Percentiles rank a stretch among this genome's conserved stretches.
These are phyloP conservation scores for Umimayanthus chanpuru DNA, from an alignment of 92 coral and sea anemone species.

Conservation along the genomic window DNA sequence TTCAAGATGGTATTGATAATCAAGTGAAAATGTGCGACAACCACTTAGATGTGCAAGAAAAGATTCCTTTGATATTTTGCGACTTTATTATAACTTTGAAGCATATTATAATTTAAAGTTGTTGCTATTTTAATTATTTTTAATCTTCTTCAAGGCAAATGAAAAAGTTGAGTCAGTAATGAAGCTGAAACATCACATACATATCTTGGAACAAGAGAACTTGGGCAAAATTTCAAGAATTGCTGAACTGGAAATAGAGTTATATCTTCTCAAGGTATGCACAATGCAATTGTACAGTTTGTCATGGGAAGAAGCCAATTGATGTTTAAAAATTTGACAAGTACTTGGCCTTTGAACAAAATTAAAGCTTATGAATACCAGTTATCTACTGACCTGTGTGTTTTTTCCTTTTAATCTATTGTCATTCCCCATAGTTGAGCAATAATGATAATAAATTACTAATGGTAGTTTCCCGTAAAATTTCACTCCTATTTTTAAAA, in stretches of 20 bases:
- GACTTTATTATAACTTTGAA: too few relatives aligned
- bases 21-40: too few relatives aligned
- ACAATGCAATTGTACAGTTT: background rate
- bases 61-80: too few relatives aligned
- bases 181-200: conserved; percentile 76
- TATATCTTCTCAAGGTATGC: conserved; percentile 78
- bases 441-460: too few relatives aligned
- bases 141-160: conserved; percentile 32
- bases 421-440: too few relatives aligned
- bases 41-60: too few relatives aligned
- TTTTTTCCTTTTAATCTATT: too few relatives aligned
- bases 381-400: too few relatives aligned
- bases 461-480: too few relatives aligned
- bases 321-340: background rate
- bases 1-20: too few relatives aligned
- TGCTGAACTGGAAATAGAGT: conserved; percentile 87
- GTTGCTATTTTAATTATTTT: background rate
- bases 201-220: conserved; percentile 88
- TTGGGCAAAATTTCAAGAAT: conserved; percentile 84
- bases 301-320: background rate
- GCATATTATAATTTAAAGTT: background rate
- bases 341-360: background rate
- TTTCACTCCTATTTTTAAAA: too few relatives aligned
- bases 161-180: conserved; percentile 70
- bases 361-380: background rate